Evolutionary conservation across 1,140 invertebrate species (phyloP).

Genomic region (Cydia splendana): DNA sequence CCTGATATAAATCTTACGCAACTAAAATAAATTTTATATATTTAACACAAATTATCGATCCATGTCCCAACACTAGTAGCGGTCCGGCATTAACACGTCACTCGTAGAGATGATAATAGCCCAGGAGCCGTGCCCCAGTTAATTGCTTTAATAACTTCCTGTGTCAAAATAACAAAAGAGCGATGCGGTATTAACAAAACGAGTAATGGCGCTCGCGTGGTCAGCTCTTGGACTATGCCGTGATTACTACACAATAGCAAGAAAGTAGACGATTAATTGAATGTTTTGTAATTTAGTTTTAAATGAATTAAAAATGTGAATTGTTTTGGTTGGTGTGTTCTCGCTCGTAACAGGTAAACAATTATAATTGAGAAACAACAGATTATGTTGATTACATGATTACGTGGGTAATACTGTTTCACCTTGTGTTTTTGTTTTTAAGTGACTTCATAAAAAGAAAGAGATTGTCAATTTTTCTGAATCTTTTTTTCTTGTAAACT

Average conservation of each 20-base stretch:
- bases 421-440: background rate
- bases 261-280: conserved; percentile 15
- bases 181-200: conserved; percentile 63
- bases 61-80: conserved; percentile 64
- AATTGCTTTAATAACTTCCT: conserved; percentile 80
- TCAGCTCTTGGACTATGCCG: conserved; percentile 50
- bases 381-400: too few relatives aligned
- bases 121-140: conserved; percentile 73
- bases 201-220: conserved; percentile 49
- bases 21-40: conserved; percentile 17
- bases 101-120: conserved; percentile 77
- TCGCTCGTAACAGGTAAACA: conserved; percentile 15
- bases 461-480: too few relatives aligned
- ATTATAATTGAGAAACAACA: background rate
- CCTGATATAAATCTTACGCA: conserved; percentile 3
- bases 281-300: conserved; percentile 18
- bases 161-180: conserved; percentile 80
- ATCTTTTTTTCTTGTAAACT: too few relatives aligned
- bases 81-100: conserved; percentile 76
- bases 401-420: too few relatives aligned
- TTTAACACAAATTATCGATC: conserved; percentile 34
- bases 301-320: conserved; percentile 4
- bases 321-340: conserved; percentile 1
- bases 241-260: conserved; percentile 39
- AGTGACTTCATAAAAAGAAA: too few relatives aligned